Conservation (phyloP, 2,888 invertebrate genomes). For the Eremobia ochroleuca region DNA sequence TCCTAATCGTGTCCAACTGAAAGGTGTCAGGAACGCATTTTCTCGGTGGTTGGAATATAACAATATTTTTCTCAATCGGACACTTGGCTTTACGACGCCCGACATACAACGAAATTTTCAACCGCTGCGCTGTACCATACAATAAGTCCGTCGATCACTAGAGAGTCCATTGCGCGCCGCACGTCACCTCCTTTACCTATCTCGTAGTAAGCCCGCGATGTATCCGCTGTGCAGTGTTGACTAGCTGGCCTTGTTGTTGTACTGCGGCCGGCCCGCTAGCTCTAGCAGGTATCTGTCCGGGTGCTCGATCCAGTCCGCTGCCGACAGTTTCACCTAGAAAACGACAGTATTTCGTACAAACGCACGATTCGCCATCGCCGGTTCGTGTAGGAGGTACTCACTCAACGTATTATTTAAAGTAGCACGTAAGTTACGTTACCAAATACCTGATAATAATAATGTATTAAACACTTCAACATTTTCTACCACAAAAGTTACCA, state of each 20-base stretch:
- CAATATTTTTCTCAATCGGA: neutral
- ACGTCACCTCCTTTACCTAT: neutral
- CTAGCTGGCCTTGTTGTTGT: slow-evolving; percentile 93
- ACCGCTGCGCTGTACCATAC: neutral
- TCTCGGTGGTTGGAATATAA: neutral
- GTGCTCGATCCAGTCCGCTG: slow-evolving; percentile 98
- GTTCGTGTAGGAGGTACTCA: neutral
- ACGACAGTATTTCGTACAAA: slow-evolving; percentile 2
- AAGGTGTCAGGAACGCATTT: neutral
- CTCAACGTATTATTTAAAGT: neutral
- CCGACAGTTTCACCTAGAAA: slow-evolving; percentile 94
- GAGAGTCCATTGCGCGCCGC: slow-evolving; percentile 21
- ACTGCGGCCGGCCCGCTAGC: slow-evolving; percentile 95
- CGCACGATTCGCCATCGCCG: neutral
- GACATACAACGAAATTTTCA: neutral
- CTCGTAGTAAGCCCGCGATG: neutral
- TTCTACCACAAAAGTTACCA: neutral
- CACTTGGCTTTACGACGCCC: neutral
- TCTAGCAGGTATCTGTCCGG: slow-evolving; percentile 98
- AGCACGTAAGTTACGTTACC: neutral
- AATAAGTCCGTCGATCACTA: neutral
- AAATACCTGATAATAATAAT: too few species aligned
- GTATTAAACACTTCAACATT: neutral
- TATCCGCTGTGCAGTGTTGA: slow-evolving; percentile 4
- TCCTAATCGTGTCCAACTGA: neutral